Percentiles rank a stretch among this genome's conserved stretches.
Evolutionary conservation across 2,113 vertebrate species (phyloP).

Genomic region (Pachypanchax playfairii): DNA sequence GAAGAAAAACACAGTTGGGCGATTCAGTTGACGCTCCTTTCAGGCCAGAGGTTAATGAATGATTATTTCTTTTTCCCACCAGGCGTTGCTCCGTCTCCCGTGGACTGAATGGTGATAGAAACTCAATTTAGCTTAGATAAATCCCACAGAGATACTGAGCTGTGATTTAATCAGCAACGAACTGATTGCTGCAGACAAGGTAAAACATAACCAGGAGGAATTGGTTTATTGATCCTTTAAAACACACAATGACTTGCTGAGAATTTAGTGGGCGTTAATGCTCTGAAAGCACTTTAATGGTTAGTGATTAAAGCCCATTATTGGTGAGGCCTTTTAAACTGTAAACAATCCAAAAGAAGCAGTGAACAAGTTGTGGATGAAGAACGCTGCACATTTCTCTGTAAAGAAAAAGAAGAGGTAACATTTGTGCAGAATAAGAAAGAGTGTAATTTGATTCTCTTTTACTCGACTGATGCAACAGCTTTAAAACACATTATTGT

Average conservation of each 20-base stretch:
- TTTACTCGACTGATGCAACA: slow-evolving; percentile 50
- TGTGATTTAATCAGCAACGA: slow-evolving; percentile 71
- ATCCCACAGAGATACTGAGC: slow-evolving; percentile 71
- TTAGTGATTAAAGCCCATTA: slow-evolving; percentile 57
- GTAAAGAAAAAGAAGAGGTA: not conserved
- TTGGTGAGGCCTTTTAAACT: slow-evolving; percentile 21
- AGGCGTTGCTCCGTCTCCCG: slow-evolving; percentile 70
- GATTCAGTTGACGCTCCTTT: slow-evolving; percentile 68
- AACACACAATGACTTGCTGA: slow-evolving; percentile 37
- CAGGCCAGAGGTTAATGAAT: slow-evolving; percentile 83
- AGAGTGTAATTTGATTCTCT: slow-evolving; percentile 13
- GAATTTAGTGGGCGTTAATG: slow-evolving; percentile 57
- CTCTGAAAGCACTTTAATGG: slow-evolving; percentile 65
- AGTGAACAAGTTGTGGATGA: not conserved
- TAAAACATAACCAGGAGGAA: slow-evolving; percentile 74
- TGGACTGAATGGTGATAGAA: slow-evolving; percentile 72
- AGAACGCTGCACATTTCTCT: not conserved
- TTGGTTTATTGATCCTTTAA: slow-evolving; percentile 73
- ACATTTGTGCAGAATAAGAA: not conserved
- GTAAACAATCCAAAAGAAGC: slow-evolving; percentile 32
- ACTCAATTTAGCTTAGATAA: slow-evolving; percentile 73
- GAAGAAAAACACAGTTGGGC: slow-evolving; percentile 40
- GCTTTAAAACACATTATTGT: slow-evolving; percentile 75
- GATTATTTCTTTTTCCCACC: slow-evolving; percentile 78
- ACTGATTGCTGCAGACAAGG: slow-evolving; percentile 69